Evolutionary conservation across 2,888 invertebrate genomes (phyloP).

Genomic region (Polylopha cassiicola): DNA sequence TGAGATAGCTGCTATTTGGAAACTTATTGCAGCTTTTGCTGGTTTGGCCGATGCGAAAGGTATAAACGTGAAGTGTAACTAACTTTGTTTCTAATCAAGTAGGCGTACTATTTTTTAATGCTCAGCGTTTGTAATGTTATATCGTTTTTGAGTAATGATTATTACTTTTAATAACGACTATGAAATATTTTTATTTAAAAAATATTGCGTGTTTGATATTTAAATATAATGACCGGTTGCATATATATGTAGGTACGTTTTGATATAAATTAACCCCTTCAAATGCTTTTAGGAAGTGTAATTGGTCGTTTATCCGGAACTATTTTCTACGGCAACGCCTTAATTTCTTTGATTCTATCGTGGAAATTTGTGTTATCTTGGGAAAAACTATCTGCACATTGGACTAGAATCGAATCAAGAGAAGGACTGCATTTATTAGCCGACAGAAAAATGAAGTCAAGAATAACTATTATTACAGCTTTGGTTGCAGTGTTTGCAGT

Average conservation of each 20-base stretch:
- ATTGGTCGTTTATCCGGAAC: slow-evolving; percentile 53
- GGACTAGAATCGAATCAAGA: slow-evolving; percentile 42
- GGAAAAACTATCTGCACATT: slow-evolving; percentile 40
- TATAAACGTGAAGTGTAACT: slow-evolving; percentile 38
- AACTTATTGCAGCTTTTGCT: slow-evolving; percentile 35
- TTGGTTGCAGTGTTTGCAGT: slow-evolving; percentile 42
- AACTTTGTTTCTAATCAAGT: too few species aligned
- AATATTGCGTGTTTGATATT: too few species aligned
- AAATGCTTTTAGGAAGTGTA: slow-evolving; percentile 39
- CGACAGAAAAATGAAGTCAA: slow-evolving; percentile 39
- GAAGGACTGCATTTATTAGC: slow-evolving; percentile 35
- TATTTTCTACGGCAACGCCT: slow-evolving; percentile 75
- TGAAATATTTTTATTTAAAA: too few species aligned
- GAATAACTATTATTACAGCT: slow-evolving; percentile 36
- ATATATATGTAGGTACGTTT: too few species aligned
- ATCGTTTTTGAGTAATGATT: too few species aligned
- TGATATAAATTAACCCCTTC: too few species aligned
- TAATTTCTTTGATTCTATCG: slow-evolving; percentile 71
- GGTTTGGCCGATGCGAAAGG: slow-evolving; percentile 30
- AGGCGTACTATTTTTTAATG: too few species aligned
- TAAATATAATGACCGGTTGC: too few species aligned
- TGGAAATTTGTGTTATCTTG: slow-evolving; percentile 56
- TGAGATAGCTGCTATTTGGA: slow-evolving; percentile 45
- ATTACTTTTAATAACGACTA: too few species aligned
- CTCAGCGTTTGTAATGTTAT: too few species aligned